phyloP scores from a whole-genome alignment of 2,888 invertebrate species.

The Molorchus minor region DNA sequence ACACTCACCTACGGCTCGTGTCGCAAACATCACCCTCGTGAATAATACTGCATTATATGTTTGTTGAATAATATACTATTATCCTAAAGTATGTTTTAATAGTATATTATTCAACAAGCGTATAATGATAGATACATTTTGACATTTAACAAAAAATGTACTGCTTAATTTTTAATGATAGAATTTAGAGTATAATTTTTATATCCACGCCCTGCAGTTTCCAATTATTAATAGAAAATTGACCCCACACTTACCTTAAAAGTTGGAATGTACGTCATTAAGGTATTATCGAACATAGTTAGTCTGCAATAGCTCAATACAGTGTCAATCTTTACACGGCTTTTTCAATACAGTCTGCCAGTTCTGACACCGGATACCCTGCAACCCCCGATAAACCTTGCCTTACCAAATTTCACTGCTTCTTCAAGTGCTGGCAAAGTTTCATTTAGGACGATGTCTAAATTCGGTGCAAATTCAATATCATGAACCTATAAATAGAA shows the following conservation, averaged over 20 bases:
- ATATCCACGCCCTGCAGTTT: too few species aligned
- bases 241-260: constrained; percentile 80
- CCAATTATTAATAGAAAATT: too few species aligned
- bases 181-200: too few species aligned
- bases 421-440: constrained; percentile 84
- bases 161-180: too few species aligned
- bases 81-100: too few species aligned
- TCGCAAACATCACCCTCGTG: too few species aligned
- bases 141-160: too few species aligned
- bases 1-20: too few species aligned
- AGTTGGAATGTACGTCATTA: constrained; percentile 75
- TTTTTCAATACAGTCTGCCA: constrained; percentile 79
- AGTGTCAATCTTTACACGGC: constrained; percentile 69
- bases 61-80: too few species aligned
- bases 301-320: constrained; percentile 83
- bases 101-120: too few species aligned
- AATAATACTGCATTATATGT: too few species aligned
- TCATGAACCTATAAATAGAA: constrained; percentile 81
- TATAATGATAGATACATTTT: too few species aligned
- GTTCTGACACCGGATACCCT: constrained; percentile 80
- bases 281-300: constrained; percentile 80
- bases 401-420: constrained; percentile 77
- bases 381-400: constrained; percentile 86
- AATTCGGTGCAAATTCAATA: constrained; percentile 82
- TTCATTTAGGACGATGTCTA: constrained; percentile 81